Base-by-base conservation (phyloP, 2,888 invertebrate genomes). In the Ganaspis brasiliensis region DNA sequence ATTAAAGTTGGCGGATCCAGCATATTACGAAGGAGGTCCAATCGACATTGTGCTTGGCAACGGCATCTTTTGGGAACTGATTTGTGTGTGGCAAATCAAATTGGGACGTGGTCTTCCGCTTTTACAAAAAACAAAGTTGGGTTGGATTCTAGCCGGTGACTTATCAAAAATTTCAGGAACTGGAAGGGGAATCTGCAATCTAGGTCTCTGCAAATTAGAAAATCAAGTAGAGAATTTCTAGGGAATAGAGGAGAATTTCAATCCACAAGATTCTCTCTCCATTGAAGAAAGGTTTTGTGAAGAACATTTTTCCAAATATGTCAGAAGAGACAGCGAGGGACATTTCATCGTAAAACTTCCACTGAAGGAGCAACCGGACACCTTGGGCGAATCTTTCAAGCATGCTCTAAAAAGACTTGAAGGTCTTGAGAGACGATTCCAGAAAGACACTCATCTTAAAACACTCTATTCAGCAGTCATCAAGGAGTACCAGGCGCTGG, bases 71-170 rank as follows among this genome's bases (percentile, higher is more conserved):
- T 72, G 74, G 72, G 77, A 78, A 10, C 63, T 79, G 12, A 26
- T 81, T 16, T 76, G 76, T 12, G 74, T 74, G 21, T 74, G 79
- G 1, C 76, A 79, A 71, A 73, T 79, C 37, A 67, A 59, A 10
- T 12, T 74, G 31, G 45, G 45, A 12, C 49, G 49, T 2, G 59
- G 76, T 9, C 55, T 52, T 35, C 75, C 72, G 26, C 56, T 74
- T 1, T 35, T 75, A 3, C 76, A 75, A 10, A 72, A 77, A 40
- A 79, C 75, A 0, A 74, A 77, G 19, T 76, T 85, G 9, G 86
- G 87, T 8, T 86, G 86, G 84, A 73, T 85, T 12, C 74, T 82
- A 16, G 74, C 79, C 0, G 82, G 82, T 9, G 40, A 40, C 1
- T 19, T 61, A 9, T 1, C 19, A 8, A 72, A 52, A 1, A 0